A percentile compares a stretch with the other conserved stretches of the same genome.
Conservation (phyloP, 2,888 invertebrate species). For the Andrena dorsata region DNA sequence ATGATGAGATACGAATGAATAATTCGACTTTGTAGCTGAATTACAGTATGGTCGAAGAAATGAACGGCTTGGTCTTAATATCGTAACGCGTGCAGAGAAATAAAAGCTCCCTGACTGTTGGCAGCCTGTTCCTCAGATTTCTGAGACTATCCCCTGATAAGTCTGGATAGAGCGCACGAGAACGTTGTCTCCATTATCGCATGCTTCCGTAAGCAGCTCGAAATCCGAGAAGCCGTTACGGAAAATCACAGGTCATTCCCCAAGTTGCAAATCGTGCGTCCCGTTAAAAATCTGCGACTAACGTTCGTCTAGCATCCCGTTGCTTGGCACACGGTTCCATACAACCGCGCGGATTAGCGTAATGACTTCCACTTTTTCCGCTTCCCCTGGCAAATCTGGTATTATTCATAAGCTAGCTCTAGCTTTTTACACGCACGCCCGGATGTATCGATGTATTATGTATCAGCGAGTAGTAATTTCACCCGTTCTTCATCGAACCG, state of each 20-base stretch:
- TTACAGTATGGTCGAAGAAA: too few relatives aligned
- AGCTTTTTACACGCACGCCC: neutral
- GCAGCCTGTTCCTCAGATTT: slow-evolving; percentile 1
- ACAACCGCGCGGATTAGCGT: slow-evolving; percentile 38
- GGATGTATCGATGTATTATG: slow-evolving; percentile 26
- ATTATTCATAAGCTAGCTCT: slow-evolving; percentile 38
- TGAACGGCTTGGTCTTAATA: too few relatives aligned
- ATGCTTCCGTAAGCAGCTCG: slow-evolving; percentile 1
- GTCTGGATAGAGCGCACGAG: too few relatives aligned
- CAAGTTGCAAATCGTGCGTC: slow-evolving; percentile 38
- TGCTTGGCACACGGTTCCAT: slow-evolving; percentile 17
- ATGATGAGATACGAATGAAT: slow-evolving; percentile 4
- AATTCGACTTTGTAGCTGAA: too few relatives aligned
- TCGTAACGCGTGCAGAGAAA: too few relatives aligned
- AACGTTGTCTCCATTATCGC: too few relatives aligned
- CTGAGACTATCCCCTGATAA: neutral
- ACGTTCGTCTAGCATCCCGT: slow-evolving; percentile 9
- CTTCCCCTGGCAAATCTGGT: neutral
- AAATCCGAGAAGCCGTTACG: slow-evolving; percentile 40
- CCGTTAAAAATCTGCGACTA: slow-evolving; percentile 45
- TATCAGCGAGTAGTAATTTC: slow-evolving; percentile 44
- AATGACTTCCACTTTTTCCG: slow-evolving; percentile 29
- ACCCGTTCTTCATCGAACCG: slow-evolving; percentile 47
- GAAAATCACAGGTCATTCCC: slow-evolving; percentile 32
- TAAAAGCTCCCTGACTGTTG: neutral